A percentile compares a stretch with the other conserved stretches of the same genome.
phyloP scores from a whole-genome alignment of 1,140 invertebrate genomes.

The Papilio xuthus region DNA sequence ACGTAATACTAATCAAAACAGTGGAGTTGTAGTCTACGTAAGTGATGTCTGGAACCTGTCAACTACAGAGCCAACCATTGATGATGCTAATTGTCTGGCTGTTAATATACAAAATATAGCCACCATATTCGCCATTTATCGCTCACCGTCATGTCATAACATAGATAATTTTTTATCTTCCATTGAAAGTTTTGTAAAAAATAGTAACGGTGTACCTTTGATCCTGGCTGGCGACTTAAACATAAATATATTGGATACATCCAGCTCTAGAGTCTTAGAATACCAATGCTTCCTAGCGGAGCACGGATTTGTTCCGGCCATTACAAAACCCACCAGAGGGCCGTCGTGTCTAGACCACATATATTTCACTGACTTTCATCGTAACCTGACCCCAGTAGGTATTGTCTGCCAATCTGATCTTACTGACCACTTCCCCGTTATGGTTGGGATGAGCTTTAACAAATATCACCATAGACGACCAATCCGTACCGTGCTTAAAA shows the following conservation, averaged over 20 bases:
- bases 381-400: too few species aligned
- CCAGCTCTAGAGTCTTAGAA: slow-evolving; percentile 27
- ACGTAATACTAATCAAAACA: slow-evolving; percentile 46
- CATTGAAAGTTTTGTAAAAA: slow-evolving; percentile 36
- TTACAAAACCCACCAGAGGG: slow-evolving; percentile 40
- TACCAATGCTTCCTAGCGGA: slow-evolving; percentile 42
- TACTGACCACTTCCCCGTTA: neutral
- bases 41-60: slow-evolving; percentile 29
- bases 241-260: slow-evolving; percentile 36
- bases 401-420: too few species aligned
- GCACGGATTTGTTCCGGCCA: slow-evolving; percentile 39
- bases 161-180: slow-evolving; percentile 40
- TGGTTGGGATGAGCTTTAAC: neutral
- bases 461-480: neutral
- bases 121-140: slow-evolving; percentile 39
- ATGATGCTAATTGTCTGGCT: slow-evolving; percentile 43
- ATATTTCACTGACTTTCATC: slow-evolving; percentile 25
- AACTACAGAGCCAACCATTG: slow-evolving; percentile 42
- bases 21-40: slow-evolving; percentile 48
- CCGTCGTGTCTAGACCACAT: slow-evolving; percentile 42
- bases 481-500: neutral
- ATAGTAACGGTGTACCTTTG: neutral
- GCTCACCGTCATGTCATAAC: slow-evolving; percentile 41
- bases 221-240: slow-evolving; percentile 44
- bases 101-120: slow-evolving; percentile 36